Evolutionary conservation across 2,888 invertebrate genomes (phyloP), one percentile per base, ranked within the genome.

Genomic region (Epistrophella euchroma): DNA sequence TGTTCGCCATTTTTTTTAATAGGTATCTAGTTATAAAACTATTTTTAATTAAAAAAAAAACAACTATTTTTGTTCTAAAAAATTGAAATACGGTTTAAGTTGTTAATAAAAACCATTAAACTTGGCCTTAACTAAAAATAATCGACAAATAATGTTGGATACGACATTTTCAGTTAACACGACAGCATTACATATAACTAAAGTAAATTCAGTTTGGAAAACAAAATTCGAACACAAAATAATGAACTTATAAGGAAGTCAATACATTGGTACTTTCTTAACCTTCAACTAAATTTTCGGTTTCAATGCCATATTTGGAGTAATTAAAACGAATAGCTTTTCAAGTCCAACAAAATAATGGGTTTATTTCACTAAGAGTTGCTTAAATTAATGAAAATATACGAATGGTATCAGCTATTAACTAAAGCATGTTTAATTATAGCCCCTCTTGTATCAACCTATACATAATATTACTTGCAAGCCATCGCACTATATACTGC

Each of bases 361-460:
- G 9, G 15, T 52, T 52, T 25, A 52, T 52, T 47, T 60, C 32
- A 56, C 17, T 11, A 56, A 35, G 32, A 56, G 56, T 56, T 56
- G 17, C 32, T 11, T 56, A 56, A 56, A 56, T 56, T 35, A 56
- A 56, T 35, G 6, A 35, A 32, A 56, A 55, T 32, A 55, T n/a
- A 52, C 15, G 10, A 55, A 55, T 17, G 32, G 2, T 32, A 56
- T 56, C 32, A 56, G 35, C 15, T 7, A 55, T 28, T 6, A 37
- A 13, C 19, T 19, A 15, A 60, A 40, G 35, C n/a, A 60, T 13
- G 22, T 60, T 60, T 40, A 60, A 60, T 60, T 40, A 60, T 60
- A 60, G 40, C 15, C 17, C 5, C n/a, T 35, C n/a, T 35, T 35
- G 56, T 56, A 56, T 40, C 60, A 60, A 60, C 22, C 7, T 19